These are phyloP conservation scores for Orchestes rusci DNA, from an alignment of 2,888 invertebrate species.

Conservation along the genomic window DNA sequence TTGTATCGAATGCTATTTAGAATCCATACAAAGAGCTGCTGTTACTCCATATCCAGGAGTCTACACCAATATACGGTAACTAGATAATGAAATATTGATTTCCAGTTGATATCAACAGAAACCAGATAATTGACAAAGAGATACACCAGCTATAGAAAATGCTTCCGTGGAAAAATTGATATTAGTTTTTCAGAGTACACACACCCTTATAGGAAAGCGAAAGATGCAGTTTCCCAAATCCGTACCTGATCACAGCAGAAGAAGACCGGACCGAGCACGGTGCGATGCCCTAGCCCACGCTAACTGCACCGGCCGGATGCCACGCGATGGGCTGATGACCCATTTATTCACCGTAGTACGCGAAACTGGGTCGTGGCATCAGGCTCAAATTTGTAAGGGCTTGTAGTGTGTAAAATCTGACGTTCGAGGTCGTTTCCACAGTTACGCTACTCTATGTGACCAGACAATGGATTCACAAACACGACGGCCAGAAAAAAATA, in stretches of 20 bases:
- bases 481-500: slow-evolving; percentile 3
- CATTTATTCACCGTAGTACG: slow-evolving; percentile 28
- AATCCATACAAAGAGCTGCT: too few species aligned
- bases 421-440: slow-evolving; percentile 16
- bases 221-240: too few species aligned
- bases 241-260: slow-evolving; percentile 3
- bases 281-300: slow-evolving; percentile 28
- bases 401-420: slow-evolving; percentile 20
- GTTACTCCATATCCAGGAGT: too few species aligned
- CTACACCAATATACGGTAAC: too few species aligned
- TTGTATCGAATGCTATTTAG: too few species aligned
- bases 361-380: slow-evolving; percentile 28
- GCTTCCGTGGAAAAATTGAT: too few species aligned
- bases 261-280: slow-evolving; percentile 10
- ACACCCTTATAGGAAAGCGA: too few species aligned
- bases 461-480: slow-evolving; percentile 16
- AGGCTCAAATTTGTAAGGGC: slow-evolving; percentile 24
- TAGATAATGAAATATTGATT: too few species aligned
- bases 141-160: too few species aligned
- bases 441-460: slow-evolving; percentile 13
- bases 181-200: too few species aligned
- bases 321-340: slow-evolving; percentile 21
- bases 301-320: slow-evolving; percentile 29
- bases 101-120: too few species aligned
- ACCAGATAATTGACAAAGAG: too few species aligned